phyloP scores from a whole-genome alignment of 2,797 vertebrate genomes.

The Lagocephalus sceleratus region DNA sequence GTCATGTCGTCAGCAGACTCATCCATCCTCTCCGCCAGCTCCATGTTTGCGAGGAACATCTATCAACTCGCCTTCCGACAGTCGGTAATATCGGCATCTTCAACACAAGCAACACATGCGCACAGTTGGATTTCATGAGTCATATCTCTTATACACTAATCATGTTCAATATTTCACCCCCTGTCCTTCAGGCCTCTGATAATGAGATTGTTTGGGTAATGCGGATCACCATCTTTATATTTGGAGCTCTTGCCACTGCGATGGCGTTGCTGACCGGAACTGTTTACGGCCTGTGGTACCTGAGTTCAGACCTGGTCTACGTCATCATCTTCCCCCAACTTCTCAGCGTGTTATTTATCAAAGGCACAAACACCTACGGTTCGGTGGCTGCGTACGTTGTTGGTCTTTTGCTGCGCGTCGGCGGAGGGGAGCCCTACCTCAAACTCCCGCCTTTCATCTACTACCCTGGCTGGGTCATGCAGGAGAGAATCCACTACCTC shows the following conservation, averaged over 20 bases:
- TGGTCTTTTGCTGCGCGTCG: constrained; percentile 89
- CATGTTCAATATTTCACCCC: background rate
- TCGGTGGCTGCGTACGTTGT: constrained; percentile 89
- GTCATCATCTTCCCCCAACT: constrained; percentile 98
- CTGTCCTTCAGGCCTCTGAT: constrained; percentile 85
- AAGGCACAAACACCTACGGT: constrained; percentile 95
- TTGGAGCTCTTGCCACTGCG: constrained; percentile 90
- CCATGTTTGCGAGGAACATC: constrained; percentile 98
- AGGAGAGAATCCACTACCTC: constrained; percentile 73
- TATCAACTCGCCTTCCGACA: constrained; percentile 95
- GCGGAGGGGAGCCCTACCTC: constrained; percentile 93
- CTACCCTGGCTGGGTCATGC: constrained; percentile 87
- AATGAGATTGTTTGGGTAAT: constrained; percentile 95
- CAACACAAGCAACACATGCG: background rate
- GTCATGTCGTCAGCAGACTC: constrained; percentile 99
- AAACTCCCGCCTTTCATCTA: constrained; percentile 90
- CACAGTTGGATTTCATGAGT: constrained; percentile 7
- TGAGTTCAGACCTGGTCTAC: constrained; percentile 96
- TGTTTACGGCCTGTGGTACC: constrained; percentile 95
- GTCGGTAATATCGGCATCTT: constrained; percentile 80
- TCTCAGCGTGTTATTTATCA: constrained; percentile 90
- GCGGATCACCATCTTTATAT: constrained; percentile 91
- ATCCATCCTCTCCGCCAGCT: constrained; percentile 96
- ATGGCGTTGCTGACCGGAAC: constrained; percentile 94
- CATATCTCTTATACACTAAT: too few species aligned